Conservation (phyloP, 2,113 vertebrate species). For the Lycaon pictus region DNA sequence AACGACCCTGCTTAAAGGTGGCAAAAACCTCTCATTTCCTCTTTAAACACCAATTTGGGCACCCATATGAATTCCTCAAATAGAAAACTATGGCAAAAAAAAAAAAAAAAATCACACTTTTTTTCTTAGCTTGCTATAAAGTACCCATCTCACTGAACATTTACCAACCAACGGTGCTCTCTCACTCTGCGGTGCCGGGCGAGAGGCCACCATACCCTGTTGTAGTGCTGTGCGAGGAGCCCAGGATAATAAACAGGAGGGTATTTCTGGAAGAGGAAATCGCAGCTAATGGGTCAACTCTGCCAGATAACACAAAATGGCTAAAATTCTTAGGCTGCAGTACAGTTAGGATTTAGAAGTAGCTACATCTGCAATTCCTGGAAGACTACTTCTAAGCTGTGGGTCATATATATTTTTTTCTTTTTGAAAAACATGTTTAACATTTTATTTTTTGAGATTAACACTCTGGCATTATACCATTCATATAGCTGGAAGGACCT, state of each 20-base stretch:
- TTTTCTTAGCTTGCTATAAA: slow-evolving; percentile 13
- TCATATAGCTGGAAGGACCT: not conserved
- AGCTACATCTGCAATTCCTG: slow-evolving; percentile 4
- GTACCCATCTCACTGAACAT: not conserved
- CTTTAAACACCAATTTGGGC: not conserved
- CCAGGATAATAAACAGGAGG: not conserved
- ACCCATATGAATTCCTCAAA: slow-evolving; percentile 28
- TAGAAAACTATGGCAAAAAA: not conserved
- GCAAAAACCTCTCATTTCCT: not conserved
- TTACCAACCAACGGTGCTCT: not conserved
- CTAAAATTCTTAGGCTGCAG: not conserved
- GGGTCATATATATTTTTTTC: not conserved
- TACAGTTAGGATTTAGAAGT: slow-evolving; percentile 6
- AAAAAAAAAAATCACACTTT: not conserved
- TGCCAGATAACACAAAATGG: not conserved
- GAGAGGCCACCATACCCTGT: not conserved
- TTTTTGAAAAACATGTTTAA: not conserved
- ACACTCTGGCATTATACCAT: slow-evolving; percentile 19
- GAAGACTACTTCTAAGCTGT: slow-evolving; percentile 3
- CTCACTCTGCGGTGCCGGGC: not conserved
- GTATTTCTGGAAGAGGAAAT: not conserved
- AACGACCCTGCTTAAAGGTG: not conserved
- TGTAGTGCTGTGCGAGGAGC: not conserved
- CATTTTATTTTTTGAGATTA: slow-evolving; percentile 39
- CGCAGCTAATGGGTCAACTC: not conserved